These are phyloP conservation scores for Cladorhizidae sp. DNA, from an alignment of 37 sponge, comb jelly and placozoan genomes.

Conservation along the genomic window DNA sequence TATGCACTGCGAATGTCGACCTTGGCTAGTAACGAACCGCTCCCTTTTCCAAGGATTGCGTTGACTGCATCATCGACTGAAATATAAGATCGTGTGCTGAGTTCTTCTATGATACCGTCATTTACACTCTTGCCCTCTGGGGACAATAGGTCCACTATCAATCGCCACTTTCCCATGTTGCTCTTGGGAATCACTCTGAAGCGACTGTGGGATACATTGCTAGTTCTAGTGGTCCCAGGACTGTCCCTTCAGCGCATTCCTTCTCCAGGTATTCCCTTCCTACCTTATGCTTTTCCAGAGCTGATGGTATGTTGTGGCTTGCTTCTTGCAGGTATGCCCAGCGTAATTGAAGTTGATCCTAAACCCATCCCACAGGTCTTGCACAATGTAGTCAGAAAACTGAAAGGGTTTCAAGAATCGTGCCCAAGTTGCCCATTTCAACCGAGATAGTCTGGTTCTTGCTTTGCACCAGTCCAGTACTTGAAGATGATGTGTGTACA, in stretches of 20 bases:
- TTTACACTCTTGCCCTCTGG: slow-evolving; percentile 28
- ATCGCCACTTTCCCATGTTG: slow-evolving; percentile 14
- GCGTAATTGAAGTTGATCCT: too few relatives aligned
- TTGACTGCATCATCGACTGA: slow-evolving; percentile 25
- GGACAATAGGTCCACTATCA: slow-evolving; percentile 11
- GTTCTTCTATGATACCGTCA: slow-evolving; percentile 4
- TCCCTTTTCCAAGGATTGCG: neutral
- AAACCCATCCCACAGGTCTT: neutral
- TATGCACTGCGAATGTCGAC: slow-evolving; percentile 35
- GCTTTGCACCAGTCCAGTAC: neutral
- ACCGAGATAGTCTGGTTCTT: neutral
- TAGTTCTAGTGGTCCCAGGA: neutral
- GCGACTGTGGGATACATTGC: neutral
- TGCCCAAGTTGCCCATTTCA: neutral
- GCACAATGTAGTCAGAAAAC: slow-evolving; percentile 8
- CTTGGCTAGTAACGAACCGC: slow-evolving; percentile 25
- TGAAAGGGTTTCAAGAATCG: neutral
- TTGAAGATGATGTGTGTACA: neutral
- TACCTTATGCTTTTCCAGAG: neutral
- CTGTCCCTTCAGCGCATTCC: neutral
- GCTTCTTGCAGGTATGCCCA: neutral
- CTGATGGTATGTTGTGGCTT: neutral
- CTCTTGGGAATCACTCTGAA: slow-evolving; percentile 1
- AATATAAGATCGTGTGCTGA: slow-evolving; percentile 15
- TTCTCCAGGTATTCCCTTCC: neutral